Percentiles rank a stretch among this genome's conserved stretches.
Conservation (phyloP, 2,888 invertebrate species). For the Microchrysa polita region DNA sequence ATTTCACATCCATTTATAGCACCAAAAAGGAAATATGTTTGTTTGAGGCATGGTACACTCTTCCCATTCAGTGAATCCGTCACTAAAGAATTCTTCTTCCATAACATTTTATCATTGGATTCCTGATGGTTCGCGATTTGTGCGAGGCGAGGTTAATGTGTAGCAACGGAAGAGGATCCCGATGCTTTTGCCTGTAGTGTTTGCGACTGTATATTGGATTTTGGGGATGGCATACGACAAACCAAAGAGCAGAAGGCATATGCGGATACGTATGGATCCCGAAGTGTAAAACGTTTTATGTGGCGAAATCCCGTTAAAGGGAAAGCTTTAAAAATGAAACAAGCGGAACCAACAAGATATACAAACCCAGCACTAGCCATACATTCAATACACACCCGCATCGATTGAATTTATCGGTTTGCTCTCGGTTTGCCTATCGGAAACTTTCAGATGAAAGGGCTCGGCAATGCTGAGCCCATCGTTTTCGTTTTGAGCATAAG, state of each 20-base stretch:
- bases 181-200: background rate
- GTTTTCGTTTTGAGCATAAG: background rate
- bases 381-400: conserved; percentile 8
- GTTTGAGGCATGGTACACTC: background rate
- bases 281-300: conserved; percentile 46
- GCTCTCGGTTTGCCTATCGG: background rate
- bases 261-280: conserved; percentile 10
- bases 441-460: background rate
- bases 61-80: background rate
- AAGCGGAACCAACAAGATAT: conserved; percentile 22
- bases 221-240: background rate
- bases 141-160: conserved; percentile 42
- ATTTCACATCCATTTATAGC: conserved; percentile 44
- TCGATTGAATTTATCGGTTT: conserved; percentile 8
- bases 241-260: background rate
- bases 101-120: conserved; percentile 17
- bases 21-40: conserved; percentile 37
- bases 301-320: conserved; percentile 46
- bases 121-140: conserved; percentile 14
- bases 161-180: conserved; percentile 28
- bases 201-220: conserved; percentile 34
- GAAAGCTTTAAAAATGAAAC: conserved; percentile 45
- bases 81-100: conserved; percentile 7
- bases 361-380: conserved; percentile 1
- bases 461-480: conserved; percentile 6